Conservation (phyloP, 2,113 vertebrate genomes). For the Vulpes ferrilata region DNA sequence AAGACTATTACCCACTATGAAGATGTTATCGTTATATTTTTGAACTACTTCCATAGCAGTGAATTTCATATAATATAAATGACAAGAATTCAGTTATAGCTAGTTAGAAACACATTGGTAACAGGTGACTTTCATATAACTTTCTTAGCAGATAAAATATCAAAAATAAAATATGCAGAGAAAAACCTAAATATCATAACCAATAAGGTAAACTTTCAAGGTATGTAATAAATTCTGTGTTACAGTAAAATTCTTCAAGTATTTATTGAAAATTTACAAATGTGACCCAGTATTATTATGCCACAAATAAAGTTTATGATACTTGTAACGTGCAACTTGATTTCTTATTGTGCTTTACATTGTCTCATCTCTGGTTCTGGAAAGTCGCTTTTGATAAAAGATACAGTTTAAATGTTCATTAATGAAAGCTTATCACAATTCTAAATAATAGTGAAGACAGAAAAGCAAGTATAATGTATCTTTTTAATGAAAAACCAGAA, state of each 20-base stretch:
- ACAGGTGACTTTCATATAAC: background rate
- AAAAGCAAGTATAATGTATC: background rate
- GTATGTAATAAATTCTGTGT: background rate
- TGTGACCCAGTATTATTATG: background rate
- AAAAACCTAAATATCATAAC: background rate
- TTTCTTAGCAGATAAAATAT: background rate
- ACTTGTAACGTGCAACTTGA: background rate
- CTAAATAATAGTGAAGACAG: slow-evolving; percentile 23
- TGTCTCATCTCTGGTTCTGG: background rate
- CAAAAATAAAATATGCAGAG: background rate
- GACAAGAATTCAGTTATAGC: background rate
- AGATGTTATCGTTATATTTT: background rate
- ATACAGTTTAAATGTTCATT: slow-evolving; percentile 33
- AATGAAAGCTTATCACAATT: slow-evolving; percentile 58
- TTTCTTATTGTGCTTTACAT: background rate
- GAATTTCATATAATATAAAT: background rate
- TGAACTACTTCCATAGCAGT: background rate
- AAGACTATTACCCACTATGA: background rate
- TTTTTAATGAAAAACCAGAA: slow-evolving; percentile 59
- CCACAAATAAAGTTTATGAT: background rate
- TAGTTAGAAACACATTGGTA: background rate
- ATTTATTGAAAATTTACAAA: background rate
- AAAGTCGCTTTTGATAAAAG: background rate
- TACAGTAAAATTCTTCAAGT: background rate
- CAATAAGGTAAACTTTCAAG: background rate